phyloP scores from a whole-genome alignment of 2,888 invertebrate species.

The Phortica okadai region DNA sequence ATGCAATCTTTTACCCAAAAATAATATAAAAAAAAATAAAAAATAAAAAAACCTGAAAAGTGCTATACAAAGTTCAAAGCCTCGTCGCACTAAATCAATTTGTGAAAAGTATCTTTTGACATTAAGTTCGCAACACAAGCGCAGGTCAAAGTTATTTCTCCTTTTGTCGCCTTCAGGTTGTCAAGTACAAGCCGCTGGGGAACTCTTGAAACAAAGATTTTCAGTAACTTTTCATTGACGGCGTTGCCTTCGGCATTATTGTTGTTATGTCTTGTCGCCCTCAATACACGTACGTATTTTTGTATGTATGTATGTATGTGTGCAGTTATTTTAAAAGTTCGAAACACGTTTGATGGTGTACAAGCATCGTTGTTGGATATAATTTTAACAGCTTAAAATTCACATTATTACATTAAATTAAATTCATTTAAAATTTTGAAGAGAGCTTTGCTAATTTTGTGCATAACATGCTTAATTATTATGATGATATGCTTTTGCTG shows the following conservation, averaged over 20 bases:
- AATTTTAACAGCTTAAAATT: slow-evolving; percentile 8
- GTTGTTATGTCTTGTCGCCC: not conserved
- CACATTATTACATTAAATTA: slow-evolving; percentile 24
- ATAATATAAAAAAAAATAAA: not conserved
- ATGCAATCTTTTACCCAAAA: not conserved
- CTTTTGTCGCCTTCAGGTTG: not conserved
- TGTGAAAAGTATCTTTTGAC: slow-evolving; percentile 54
- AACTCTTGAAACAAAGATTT: slow-evolving; percentile 29
- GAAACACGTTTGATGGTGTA: not conserved
- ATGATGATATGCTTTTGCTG: not conserved
- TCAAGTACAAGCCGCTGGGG: not conserved
- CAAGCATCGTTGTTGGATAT: not conserved
- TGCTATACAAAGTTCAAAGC: slow-evolving; percentile 57
- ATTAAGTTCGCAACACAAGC: slow-evolving; percentile 44
- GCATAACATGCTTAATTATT: slow-evolving; percentile 60
- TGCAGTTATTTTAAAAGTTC: not conserved
- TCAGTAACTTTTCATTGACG: slow-evolving; percentile 18
- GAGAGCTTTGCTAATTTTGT: slow-evolving; percentile 59
- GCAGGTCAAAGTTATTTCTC: slow-evolving; percentile 4
- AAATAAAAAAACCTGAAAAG: slow-evolving; percentile 2
- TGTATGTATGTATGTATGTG: not conserved
- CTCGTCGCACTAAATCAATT: slow-evolving; percentile 62
- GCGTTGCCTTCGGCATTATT: slow-evolving; percentile 42
- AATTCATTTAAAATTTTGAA: slow-evolving; percentile 40
- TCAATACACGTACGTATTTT: not conserved